These are phyloP conservation scores for Microchrysa polita DNA, from an alignment of 2,888 invertebrate genomes.

Conservation along the genomic window DNA sequence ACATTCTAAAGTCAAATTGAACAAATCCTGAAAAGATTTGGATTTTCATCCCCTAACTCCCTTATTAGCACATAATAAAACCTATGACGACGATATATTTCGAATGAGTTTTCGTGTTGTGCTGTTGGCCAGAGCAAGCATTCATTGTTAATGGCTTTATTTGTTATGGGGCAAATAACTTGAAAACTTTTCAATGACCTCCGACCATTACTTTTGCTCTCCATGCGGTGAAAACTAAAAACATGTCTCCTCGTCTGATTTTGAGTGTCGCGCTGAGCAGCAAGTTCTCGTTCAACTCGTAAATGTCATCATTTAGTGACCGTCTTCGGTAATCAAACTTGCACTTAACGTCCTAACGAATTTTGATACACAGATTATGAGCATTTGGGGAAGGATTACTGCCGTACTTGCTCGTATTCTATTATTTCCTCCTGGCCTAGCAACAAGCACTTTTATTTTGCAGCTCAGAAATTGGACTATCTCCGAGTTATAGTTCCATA, in stretches of 20 bases:
- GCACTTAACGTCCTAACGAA: constrained; percentile 31
- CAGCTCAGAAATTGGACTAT: neutral
- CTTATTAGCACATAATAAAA: neutral
- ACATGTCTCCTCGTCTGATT: neutral
- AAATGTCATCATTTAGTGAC: constrained; percentile 8
- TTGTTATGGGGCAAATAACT: constrained; percentile 45
- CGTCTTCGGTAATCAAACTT: constrained; percentile 35
- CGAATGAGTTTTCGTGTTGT: neutral
- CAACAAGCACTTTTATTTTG: too few relatives aligned
- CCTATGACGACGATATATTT: neutral
- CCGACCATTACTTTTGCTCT: constrained; percentile 10
- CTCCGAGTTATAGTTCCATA: neutral
- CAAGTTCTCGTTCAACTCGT: constrained; percentile 18
- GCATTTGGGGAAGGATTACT: too few relatives aligned
- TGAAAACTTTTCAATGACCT: constrained; percentile 44
- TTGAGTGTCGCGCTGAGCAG: too few relatives aligned
- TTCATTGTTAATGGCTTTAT: constrained; percentile 43
- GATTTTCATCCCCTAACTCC: neutral
- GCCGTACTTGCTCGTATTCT: too few relatives aligned
- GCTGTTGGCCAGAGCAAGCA: constrained; percentile 28
- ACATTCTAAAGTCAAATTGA: too few relatives aligned
- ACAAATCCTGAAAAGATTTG: neutral
- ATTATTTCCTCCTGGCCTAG: too few relatives aligned
- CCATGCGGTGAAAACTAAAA: neutral
- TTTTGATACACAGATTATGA: constrained; percentile 22